Evolutionary conservation across 2,888 invertebrate genomes (phyloP).

Genomic region (Sialis lutaria): DNA sequence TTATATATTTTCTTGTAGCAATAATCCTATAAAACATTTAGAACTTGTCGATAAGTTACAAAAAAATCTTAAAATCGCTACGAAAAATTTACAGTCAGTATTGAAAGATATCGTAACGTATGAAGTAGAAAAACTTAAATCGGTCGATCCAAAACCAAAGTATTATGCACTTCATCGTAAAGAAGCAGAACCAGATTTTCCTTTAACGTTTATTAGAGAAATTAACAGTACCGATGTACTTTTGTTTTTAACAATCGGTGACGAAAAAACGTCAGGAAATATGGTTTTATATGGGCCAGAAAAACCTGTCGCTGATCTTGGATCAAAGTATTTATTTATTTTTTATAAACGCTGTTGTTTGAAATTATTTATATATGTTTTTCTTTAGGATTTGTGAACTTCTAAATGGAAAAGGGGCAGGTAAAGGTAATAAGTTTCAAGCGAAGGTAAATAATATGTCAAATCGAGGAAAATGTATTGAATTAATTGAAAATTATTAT

Average conservation of each 20-base stretch:
- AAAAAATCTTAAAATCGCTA: conserved; percentile 41
- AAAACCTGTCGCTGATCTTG: conserved; percentile 33
- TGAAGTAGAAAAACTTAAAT: conserved; percentile 45
- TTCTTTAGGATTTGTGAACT: conserved; percentile 43
- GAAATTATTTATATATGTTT: conserved; percentile 4
- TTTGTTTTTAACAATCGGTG: conserved; percentile 52
- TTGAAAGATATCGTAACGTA: conserved; percentile 49
- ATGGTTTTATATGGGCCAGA: conserved; percentile 37
- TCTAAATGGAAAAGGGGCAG: conserved; percentile 60
- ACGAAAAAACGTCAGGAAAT: conserved; percentile 41
- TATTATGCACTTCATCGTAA: conserved; percentile 43
- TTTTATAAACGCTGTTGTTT: background rate
- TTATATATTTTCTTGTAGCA: conserved; percentile 30
- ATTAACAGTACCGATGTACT: conserved; percentile 38
- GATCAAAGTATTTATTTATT: conserved; percentile 35
- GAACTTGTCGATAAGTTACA: conserved; percentile 59
- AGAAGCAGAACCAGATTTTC: conserved; percentile 65
- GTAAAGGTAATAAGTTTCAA: conserved; percentile 53
- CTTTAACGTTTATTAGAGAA: conserved; percentile 47
- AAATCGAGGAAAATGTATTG: conserved; percentile 44
- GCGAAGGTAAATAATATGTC: conserved; percentile 55
- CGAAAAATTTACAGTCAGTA: conserved; percentile 45
- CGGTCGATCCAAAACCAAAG: conserved; percentile 28
- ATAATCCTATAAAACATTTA: conserved; percentile 49
- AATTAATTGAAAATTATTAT: conserved; percentile 22